A percentile compares a stretch with the other conserved stretches of the same genome.
Evolutionary conservation across 1,140 invertebrate species (phyloP).

Genomic region (Plutomurus gul): DNA sequence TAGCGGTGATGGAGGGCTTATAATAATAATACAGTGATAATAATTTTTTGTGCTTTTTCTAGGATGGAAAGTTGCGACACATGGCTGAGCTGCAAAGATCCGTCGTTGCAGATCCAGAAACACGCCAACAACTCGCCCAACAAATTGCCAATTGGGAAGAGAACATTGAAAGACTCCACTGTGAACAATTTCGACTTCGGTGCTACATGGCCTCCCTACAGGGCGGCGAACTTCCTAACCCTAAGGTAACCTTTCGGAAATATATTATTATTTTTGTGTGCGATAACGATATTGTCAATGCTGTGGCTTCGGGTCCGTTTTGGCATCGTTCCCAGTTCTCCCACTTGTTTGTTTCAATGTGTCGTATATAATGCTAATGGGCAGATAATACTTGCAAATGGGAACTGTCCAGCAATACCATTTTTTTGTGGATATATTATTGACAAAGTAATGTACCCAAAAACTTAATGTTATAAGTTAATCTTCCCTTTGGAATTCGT

Average conservation of each 20-base stretch:
- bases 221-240: constrained; percentile 93
- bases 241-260: constrained; percentile 81
- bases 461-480: too few relatives aligned
- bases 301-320: background rate
- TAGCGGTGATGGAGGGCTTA: too few relatives aligned
- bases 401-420: too few relatives aligned
- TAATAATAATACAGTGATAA: too few relatives aligned
- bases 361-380: too few relatives aligned
- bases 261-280: background rate
- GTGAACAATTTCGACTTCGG: constrained; percentile 92
- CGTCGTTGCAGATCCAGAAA: constrained; percentile 88
- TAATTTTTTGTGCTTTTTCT: constrained; percentile 51
- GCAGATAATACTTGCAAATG: too few relatives aligned
- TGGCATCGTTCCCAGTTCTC: too few relatives aligned
- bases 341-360: too few relatives aligned
- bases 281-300: background rate
- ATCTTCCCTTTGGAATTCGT: too few relatives aligned
- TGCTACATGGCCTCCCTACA: constrained; percentile 97
- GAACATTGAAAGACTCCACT: constrained; percentile 92
- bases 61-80: constrained; percentile 96
- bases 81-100: constrained; percentile 97
- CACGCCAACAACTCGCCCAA: constrained; percentile 84
- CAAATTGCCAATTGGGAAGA: constrained; percentile 96
- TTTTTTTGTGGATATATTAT: too few relatives aligned
- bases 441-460: too few relatives aligned